A percentile compares a stretch with the other conserved stretches of the same genome.
These are phyloP conservation scores for Bombycilla garrulus DNA, from an alignment of 2,113 vertebrate genomes.

Conservation along the genomic window DNA sequence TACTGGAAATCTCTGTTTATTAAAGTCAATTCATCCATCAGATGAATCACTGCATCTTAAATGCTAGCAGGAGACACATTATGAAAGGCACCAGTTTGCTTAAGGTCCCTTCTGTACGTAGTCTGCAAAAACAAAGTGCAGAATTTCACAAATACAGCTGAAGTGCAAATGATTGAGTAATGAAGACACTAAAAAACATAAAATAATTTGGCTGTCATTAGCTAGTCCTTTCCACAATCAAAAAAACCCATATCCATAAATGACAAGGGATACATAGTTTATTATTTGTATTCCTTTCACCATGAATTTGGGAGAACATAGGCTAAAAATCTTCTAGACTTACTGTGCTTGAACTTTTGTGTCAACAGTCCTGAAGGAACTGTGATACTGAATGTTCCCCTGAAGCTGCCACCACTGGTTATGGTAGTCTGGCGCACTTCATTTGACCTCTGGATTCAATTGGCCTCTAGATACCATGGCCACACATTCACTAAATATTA, in stretches of 20 bases:
- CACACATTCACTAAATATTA: background rate
- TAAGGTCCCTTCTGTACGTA: background rate
- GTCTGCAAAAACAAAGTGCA: background rate
- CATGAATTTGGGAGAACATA: background rate
- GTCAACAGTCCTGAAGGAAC: background rate
- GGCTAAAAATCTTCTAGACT: background rate
- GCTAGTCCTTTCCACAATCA: background rate
- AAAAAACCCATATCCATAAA: background rate
- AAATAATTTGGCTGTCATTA: background rate
- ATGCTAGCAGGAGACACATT: background rate
- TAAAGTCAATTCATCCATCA: background rate
- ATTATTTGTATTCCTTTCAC: background rate
- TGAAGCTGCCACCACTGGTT: background rate
- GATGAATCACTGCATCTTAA: conserved; percentile 15
- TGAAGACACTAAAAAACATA: background rate
- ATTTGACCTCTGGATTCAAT: no score
- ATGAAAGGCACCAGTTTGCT: background rate
- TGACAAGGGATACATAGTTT: background rate
- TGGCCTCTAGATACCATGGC: background rate
- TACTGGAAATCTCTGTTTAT: background rate
- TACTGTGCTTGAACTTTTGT: background rate
- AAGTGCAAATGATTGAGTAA: conserved; percentile 1
- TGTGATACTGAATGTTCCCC: rapidly evolving
- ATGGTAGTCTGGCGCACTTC: background rate
- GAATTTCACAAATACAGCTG: conserved; percentile 6